Percentiles rank a stretch among this genome's conserved stretches.
These are phyloP conservation scores for Colistium nudipinnis DNA, from an alignment of 2,113 vertebrate species.

Conservation along the genomic window DNA sequence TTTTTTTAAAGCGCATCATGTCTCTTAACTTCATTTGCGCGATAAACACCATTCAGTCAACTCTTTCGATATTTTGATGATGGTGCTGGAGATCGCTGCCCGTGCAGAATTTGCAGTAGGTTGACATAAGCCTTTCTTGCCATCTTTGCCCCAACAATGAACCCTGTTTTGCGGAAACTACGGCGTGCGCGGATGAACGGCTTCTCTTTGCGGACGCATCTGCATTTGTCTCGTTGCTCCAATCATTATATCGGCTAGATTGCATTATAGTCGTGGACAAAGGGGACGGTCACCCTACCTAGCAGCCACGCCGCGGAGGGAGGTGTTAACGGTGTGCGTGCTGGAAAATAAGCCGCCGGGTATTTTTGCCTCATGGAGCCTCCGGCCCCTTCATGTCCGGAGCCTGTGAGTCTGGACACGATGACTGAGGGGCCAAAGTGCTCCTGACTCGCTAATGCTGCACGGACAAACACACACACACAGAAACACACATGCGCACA, in stretches of 20 bases:
- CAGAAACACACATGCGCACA: slow-evolving; percentile 15
- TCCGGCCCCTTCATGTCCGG: slow-evolving; percentile 58
- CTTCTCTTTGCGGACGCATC: neutral
- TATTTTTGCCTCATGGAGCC: slow-evolving; percentile 71
- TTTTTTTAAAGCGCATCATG: neutral
- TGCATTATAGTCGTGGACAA: neutral
- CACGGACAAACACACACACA: slow-evolving; percentile 19
- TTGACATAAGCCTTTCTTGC: neutral
- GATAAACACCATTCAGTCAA: no score
- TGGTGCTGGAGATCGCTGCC: no score
- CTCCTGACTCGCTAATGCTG: slow-evolving; percentile 42
- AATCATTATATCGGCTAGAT: neutral
- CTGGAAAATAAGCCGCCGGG: slow-evolving; percentile 60
- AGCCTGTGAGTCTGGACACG: slow-evolving; percentile 81
- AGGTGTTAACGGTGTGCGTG: slow-evolving; percentile 41
- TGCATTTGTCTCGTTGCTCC: neutral
- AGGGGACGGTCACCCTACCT: slow-evolving; percentile 9
- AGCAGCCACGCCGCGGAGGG: neutral
- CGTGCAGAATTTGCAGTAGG: no score
- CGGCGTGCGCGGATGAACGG: no score
- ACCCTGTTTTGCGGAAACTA: no score
- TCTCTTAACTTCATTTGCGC: no score
- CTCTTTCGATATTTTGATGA: no score
- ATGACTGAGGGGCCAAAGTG: slow-evolving; percentile 54
- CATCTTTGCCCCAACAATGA: neutral